Base-by-base conservation (phyloP, 1,140 invertebrate species). In the Zaprionus tsacasi region DNA sequence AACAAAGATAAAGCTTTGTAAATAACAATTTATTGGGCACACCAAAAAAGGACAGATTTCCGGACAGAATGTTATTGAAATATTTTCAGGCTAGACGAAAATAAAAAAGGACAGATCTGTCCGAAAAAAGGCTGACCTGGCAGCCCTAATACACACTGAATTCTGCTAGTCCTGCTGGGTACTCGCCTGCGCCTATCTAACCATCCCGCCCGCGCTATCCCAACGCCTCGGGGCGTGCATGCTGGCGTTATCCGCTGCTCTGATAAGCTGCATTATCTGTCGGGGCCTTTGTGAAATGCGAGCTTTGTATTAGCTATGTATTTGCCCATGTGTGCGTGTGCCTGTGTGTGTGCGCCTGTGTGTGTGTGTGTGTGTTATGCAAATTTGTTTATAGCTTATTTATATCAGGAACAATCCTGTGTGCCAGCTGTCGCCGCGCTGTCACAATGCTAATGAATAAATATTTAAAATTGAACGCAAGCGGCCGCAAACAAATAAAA, bases 231-330 rank as follows among this genome's bases (percentile, higher is more conserved):
- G 63, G 65, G 35, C 71, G 56, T 75, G 30, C 68, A 76, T 81
- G 78, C 76, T 74, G 75, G 56, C 75, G 68, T 72, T 78, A 81
- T 81, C 70, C 78, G 60, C 68, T 55, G 48, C 59, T 30, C 70
- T 81, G 81, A 85, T 86, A 81, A 85, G 82, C 82, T 81, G 78
- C 82, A 81, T 78, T 78, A 75, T 78, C 70, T 74, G 78, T 59
- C 55, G 64, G 72, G 72, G 70, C 72, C 81, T 82, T 72, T 82
- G 67, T 82, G 67, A 67, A 68, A 71, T 58, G 40, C 58, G 1
- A 13, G 52, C 48, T 33, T 35, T 54, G 45, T 50, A 50, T 50
- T 50, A 50, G 45, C 15, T 36, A 12, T 58, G 38, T 38, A 12
- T 59, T 13, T n/a, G 33, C 15, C 15, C 27, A 15, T 77, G 25